Evolutionary conservation across 2,113 vertebrate genomes (phyloP).

Genomic region (Sorex araneus): DNA sequence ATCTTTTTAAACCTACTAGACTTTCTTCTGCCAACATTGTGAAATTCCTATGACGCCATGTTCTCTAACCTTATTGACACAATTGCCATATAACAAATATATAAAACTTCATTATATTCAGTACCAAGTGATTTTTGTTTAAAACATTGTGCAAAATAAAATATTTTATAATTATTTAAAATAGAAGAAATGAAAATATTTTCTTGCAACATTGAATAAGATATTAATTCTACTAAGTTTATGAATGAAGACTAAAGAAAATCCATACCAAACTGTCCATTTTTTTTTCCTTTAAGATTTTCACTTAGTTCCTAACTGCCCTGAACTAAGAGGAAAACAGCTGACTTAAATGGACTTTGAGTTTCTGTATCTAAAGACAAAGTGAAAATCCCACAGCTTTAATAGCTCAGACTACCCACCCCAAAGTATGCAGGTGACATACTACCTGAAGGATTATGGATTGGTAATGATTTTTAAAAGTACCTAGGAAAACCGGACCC

Average conservation of each 20-base stretch:
- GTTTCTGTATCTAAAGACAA: slow-evolving; percentile 18
- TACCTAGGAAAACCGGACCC: not conserved
- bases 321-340: not conserved
- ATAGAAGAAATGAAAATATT: slow-evolving; percentile 16
- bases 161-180: slow-evolving; percentile 9
- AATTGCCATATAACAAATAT: not conserved
- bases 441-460: not conserved
- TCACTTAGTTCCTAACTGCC: not conserved
- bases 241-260: not conserved
- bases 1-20: slow-evolving; percentile 13
- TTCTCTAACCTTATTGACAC: not conserved
- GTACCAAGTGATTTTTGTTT: slow-evolving; percentile 36
- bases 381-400: not conserved
- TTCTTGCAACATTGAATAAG: slow-evolving; percentile 18
- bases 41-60: not conserved
- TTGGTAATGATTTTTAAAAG: not conserved
- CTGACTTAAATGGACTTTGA: not conserved
- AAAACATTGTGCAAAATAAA: slow-evolving; percentile 18
- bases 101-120: slow-evolving; percentile 41
- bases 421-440: slow-evolving; percentile 29
- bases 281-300: not conserved
- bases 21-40: not conserved
- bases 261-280: not conserved
- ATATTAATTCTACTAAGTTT: not conserved
- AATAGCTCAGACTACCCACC: not conserved